phyloP scores from a whole-genome alignment of 2,797 vertebrate species.

The Calcarius lapponicus region DNA sequence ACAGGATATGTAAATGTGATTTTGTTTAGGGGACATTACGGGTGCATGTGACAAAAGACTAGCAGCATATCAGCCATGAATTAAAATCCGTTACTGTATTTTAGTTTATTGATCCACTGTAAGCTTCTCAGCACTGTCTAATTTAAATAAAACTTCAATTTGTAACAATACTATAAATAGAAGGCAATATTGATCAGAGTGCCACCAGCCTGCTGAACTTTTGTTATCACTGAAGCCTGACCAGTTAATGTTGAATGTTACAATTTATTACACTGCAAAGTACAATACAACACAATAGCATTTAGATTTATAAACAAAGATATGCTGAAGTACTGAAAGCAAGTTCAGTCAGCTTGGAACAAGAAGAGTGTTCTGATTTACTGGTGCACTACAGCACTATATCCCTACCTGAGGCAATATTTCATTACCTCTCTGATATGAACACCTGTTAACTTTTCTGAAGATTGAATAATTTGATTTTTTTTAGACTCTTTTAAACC shows the following conservation, averaged over 20 bases:
- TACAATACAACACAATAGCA: constrained; percentile 45
- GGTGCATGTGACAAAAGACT: constrained; percentile 34
- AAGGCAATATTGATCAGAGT: constrained; percentile 74
- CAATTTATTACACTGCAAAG: constrained; percentile 73
- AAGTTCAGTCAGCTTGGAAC: background rate
- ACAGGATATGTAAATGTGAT: constrained; percentile 10
- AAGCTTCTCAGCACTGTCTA: constrained; percentile 67
- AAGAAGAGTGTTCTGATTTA: background rate
- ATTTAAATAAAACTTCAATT: constrained; percentile 84
- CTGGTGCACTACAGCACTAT: background rate
- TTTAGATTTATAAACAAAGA: constrained; percentile 60
- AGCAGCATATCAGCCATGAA: constrained; percentile 46
- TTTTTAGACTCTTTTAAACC: constrained; percentile 1
- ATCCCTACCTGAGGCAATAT: background rate
- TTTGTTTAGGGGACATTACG: constrained; percentile 50
- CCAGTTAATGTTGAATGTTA: constrained; percentile 72
- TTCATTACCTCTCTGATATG: background rate
- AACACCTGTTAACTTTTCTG: constrained; percentile 26
- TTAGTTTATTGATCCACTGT: constrained; percentile 71
- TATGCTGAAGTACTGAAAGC: constrained; percentile 23
- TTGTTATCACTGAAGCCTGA: constrained; percentile 76
- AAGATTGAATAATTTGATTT: constrained; percentile 32
- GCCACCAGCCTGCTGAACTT: constrained; percentile 70
- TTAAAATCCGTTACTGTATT: constrained; percentile 76
- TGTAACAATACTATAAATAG: constrained; percentile 80